Evolutionary conservation across 2,888 invertebrate genomes (phyloP), one percentile per base, ranked within the genome.

Genomic region (Candidula unifasciata): DNA sequence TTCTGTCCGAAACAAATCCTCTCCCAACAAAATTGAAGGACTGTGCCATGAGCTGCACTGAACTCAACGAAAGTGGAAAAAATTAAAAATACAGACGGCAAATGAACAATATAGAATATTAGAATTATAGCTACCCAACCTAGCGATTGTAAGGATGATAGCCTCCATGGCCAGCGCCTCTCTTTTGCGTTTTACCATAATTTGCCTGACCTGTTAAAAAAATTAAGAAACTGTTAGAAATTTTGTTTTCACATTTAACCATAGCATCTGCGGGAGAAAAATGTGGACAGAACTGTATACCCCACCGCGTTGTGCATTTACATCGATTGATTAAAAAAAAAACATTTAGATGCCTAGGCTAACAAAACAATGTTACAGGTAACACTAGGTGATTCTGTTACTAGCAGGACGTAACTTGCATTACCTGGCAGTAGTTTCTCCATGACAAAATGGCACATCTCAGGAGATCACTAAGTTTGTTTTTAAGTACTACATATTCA

Each of bases 91-190:
- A 85, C 73, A 54, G 78, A 30, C 18, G 78, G 80, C 76, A 83
- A 44, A 13, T 79, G 52, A 78, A 83, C 82, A 80, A 85, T 66
- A 83, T 33, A 78, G 77, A 82, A 52, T 64, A 80, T 66, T 54
- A 82, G 66, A 80, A 80, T 73, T 35, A 81, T 79, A 83, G 79
- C 78, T 81, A 83, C 79, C 80, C 79, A 44, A 74, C 80, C 82
- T 87, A 90, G 86, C 89, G 88, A 87, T 89, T 91, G 89, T 91
- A 91, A 82, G 91, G 91, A 85, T 91, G 89, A 89, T 91, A 91
- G 80, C 90, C 88, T 85, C 89, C 89, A 83, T 90, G 89, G 71
- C 89, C 89, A 76, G 89, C 88, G 68, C 88, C 87, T 85, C 88
- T 87, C 87, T 90, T 91, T 83, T 89, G 90, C 79, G 90, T 86